A percentile compares a stretch with the other conserved stretches of the same genome.
These are phyloP conservation scores for Amblyornis subalaris DNA, from an alignment of 2,113 vertebrate genomes.

Conservation along the genomic window DNA sequence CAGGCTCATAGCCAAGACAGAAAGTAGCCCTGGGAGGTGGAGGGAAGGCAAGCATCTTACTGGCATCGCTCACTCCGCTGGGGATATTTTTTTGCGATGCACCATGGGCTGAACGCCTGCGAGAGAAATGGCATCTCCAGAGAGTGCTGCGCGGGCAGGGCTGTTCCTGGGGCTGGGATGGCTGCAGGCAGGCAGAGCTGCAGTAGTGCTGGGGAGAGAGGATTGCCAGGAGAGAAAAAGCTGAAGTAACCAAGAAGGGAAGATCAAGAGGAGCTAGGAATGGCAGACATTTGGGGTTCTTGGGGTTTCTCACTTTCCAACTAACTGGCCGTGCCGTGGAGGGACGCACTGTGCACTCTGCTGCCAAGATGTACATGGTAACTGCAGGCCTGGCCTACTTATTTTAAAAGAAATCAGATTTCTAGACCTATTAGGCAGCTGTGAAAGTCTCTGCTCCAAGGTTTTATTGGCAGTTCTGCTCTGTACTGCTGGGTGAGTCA, in stretches of 20 bases:
- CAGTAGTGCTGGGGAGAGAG: not conserved
- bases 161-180: not conserved
- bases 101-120: not conserved
- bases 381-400: not conserved
- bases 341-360: not conserved
- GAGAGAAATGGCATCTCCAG: not conserved
- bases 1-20: constrained; percentile 2
- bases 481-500: accelerated
- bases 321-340: accelerated
- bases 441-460: not conserved
- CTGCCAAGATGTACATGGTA: accelerated
- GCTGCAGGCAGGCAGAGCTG: not conserved
- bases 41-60: not conserved
- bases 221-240: not conserved
- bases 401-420: not conserved
- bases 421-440: not conserved
- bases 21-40: constrained; percentile 15
- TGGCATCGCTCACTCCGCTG: not conserved
- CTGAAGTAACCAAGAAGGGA: not conserved
- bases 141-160: not conserved
- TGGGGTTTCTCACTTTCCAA: not conserved
- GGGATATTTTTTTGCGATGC: not conserved
- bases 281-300: not conserved
- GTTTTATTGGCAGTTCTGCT: not conserved
- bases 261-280: not conserved